Percentiles rank a stretch among this genome's conserved stretches.
These are phyloP conservation scores for Danionella dracula DNA, from an alignment of 2,797 vertebrate species.

Conservation along the genomic window DNA sequence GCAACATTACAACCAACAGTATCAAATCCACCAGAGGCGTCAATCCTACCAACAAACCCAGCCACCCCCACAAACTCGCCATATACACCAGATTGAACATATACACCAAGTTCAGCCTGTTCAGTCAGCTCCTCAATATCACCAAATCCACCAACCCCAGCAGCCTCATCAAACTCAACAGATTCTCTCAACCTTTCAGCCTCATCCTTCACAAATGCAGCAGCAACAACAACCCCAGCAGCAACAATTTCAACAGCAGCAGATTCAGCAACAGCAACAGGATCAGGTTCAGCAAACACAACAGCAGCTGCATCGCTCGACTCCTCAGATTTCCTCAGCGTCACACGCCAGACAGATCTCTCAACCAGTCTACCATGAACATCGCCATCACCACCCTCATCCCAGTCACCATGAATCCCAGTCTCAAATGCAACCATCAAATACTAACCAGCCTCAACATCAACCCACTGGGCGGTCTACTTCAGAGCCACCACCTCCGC, in stretches of 20 bases:
- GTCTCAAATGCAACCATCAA: constrained; percentile 56
- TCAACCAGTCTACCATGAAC: constrained; percentile 65
- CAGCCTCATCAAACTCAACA: constrained; percentile 66
- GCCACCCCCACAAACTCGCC: constrained; percentile 53
- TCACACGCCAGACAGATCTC: constrained; percentile 60
- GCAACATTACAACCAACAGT: constrained; percentile 42
- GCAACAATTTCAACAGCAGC: constrained; percentile 1
- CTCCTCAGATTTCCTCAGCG: constrained; percentile 56
- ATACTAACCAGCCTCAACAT: constrained; percentile 61
- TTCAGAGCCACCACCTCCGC: constrained; percentile 64
- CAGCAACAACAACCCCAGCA: constrained; percentile 15
- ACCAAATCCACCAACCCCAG: constrained; percentile 67
- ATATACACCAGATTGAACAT: constrained; percentile 70
- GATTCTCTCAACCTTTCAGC: constrained; percentile 64
- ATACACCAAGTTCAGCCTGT: constrained; percentile 64
- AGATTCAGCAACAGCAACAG: constrained; percentile 19
- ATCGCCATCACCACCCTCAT: constrained; percentile 51
- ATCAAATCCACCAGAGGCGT: constrained; percentile 28
- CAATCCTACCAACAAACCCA: constrained; percentile 51
- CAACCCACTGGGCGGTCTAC: constrained; percentile 46
- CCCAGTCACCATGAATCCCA: constrained; percentile 50
- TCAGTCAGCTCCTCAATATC: constrained; percentile 61
- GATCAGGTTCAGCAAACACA: neutral
- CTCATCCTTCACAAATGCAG: constrained; percentile 34
- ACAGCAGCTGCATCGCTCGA: constrained; percentile 25